Percentiles rank a stretch among this genome's conserved stretches.
phyloP scores from a whole-genome alignment of 2,888 invertebrate species.

The Caenorhabditis sp. region DNA sequence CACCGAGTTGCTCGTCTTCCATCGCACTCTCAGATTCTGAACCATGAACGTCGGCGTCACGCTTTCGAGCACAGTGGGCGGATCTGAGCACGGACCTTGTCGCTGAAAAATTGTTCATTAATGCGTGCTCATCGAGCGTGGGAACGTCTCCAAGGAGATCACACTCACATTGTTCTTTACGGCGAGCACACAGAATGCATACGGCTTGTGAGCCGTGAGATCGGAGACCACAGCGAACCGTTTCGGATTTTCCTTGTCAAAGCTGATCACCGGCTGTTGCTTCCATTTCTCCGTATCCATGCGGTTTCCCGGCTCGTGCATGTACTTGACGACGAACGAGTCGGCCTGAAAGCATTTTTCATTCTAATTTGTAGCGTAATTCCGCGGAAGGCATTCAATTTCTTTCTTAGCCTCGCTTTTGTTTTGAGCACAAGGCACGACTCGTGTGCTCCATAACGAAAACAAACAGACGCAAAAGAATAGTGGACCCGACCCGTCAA shows the following conservation, averaged over 20 bases:
- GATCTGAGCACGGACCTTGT: constrained; percentile 78
- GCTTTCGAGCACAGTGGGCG: constrained; percentile 72
- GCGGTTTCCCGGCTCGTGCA: constrained; percentile 75
- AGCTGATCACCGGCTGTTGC: constrained; percentile 70
- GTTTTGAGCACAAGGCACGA: background rate
- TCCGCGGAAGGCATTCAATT: background rate
- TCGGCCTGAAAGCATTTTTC: constrained; percentile 63
- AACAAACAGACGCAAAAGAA: constrained; percentile 28
- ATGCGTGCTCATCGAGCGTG: constrained; percentile 1
- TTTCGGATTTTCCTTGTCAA: constrained; percentile 65
- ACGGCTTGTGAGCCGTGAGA: constrained; percentile 75
- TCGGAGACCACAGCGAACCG: constrained; percentile 67
- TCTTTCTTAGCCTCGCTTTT: background rate
- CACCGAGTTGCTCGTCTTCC: constrained; percentile 77
- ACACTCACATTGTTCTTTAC: constrained; percentile 76
- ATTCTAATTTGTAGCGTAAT: constrained; percentile 1
- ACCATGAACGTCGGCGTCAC: constrained; percentile 74
- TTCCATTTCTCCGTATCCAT: constrained; percentile 69
- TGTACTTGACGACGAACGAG: constrained; percentile 78
- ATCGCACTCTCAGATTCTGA: constrained; percentile 71
- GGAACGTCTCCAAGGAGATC: background rate
- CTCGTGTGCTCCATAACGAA: constrained; percentile 16
- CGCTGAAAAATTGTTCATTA: constrained; percentile 69
- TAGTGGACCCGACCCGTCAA: constrained; percentile 22
- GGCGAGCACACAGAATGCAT: constrained; percentile 78